A percentile compares a stretch with the other conserved stretches of the same genome.
phyloP scores from a whole-genome alignment of 1,140 invertebrate species.

The Dendrolimus kikuchii region DNA sequence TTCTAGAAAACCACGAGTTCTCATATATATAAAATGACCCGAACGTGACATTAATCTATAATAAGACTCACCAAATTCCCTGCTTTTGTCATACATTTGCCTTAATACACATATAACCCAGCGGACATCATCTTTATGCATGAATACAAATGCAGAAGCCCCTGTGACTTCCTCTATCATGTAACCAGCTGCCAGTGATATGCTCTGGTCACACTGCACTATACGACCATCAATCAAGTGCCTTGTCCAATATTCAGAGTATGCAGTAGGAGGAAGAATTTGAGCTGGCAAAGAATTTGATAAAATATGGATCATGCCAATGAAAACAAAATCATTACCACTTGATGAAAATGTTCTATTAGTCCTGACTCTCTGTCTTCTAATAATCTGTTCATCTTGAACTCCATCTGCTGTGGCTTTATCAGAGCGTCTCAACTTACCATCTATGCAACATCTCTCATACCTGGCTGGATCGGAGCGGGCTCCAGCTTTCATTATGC shows the following conservation, averaged over 20 bases:
- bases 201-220: conserved; percentile 90
- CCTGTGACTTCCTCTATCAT: conserved; percentile 90
- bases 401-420: conserved; percentile 60
- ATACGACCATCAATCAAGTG: conserved; percentile 90
- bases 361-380: conserved; percentile 67
- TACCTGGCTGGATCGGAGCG: conserved; percentile 80
- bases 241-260: conserved; percentile 88
- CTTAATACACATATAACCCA: conserved; percentile 88
- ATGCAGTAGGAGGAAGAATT: conserved; percentile 79
- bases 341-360: conserved; percentile 69
- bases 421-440: conserved; percentile 72
- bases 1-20: conserved; percentile 87
- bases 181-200: conserved; percentile 89
- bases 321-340: conserved; percentile 77
- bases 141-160: conserved; percentile 86
- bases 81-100: conserved; percentile 88
- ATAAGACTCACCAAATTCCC: conserved; percentile 85
- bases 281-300: conserved; percentile 80
- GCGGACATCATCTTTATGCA: conserved; percentile 89
- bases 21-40: conserved; percentile 86
- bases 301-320: conserved; percentile 79
- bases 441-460: conserved; percentile 78
- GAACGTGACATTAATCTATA: conserved; percentile 86
- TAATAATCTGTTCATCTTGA: conserved; percentile 69
- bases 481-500: conserved; percentile 77